These are phyloP conservation scores for Decapterus maruadsi DNA, from an alignment of 2,797 vertebrate species.

Conservation along the genomic window DNA sequence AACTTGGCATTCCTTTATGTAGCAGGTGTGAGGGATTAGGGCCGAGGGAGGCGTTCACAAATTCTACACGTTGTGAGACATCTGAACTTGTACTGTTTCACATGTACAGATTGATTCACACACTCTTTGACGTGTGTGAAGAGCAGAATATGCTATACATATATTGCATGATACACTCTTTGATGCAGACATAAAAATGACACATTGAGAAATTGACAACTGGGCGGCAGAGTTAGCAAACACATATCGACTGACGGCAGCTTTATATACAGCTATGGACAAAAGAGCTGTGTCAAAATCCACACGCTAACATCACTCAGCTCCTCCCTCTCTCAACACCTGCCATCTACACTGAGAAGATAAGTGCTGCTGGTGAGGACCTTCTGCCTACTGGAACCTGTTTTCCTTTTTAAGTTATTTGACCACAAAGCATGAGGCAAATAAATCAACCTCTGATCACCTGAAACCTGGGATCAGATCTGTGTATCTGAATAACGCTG, in stretches of 20 bases:
- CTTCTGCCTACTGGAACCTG: conserved; percentile 3
- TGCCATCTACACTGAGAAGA: conserved; percentile 8
- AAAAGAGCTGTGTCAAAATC: background rate
- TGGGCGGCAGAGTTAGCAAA: background rate
- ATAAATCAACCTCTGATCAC: background rate
- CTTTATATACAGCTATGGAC: background rate
- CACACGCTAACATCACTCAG: background rate
- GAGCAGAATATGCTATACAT: conserved; percentile 1
- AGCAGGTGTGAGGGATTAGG: conserved; percentile 95
- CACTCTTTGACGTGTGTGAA: conserved; percentile 18
- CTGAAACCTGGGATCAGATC: background rate
- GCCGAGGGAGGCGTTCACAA: conserved; percentile 50
- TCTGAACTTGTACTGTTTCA: conserved; percentile 73
- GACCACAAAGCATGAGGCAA: background rate
- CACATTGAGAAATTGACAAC: background rate
- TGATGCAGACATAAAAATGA: conserved; percentile 8
- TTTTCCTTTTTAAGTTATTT: conserved; percentile 8
- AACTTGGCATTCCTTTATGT: conserved; percentile 90
- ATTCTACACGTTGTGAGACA: conserved; percentile 70
- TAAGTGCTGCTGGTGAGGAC: background rate
- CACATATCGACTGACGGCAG: background rate
- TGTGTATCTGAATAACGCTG: background rate
- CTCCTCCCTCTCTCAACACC: conserved; percentile 18
- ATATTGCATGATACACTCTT: background rate
- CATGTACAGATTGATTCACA: conserved; percentile 45